Evolutionary conservation across 2,113 vertebrate species (phyloP), one percentile per base, ranked within the genome.

Genomic region (Hippocampus guttulatus): DNA sequence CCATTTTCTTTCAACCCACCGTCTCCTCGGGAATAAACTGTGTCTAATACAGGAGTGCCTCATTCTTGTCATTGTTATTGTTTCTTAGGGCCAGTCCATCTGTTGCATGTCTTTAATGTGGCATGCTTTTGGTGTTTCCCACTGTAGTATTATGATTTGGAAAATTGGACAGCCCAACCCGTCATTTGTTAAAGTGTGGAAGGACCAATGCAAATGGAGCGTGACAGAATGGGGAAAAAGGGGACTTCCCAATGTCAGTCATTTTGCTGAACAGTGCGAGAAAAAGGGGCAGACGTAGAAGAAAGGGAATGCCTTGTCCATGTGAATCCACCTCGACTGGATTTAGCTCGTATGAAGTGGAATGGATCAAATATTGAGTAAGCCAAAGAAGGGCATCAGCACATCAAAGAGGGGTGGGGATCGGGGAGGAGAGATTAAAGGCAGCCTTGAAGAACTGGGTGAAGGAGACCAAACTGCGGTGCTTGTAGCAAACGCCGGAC

Each of bases 351-450:
- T 87, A 85, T 81, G 81, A 80, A 88, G 84, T 75, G 80, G 76
- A 81, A 75, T 78, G 84, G 83, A 90, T 93, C 90, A 92, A 90
- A 92, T 91, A 91, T 90, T 89, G 88, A 90, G 85, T 80, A 85
- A 86, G 84, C 84, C 86, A 84, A 86, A 80, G 86, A 90, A 89
- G 87, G 79, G 88, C 84, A 86, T 87, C 81, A 77, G 76, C 80
- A 84, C 89, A 91, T 92, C 87, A 92, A 92, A 93, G 83, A 68
- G 78, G 81, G 79, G 86, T 54, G 52, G 82, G 33, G 33, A 5
- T 3, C 0, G 33, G 33, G 33, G 1, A 79, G 85, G 88, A 85
- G 84, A 91, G 91, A 91, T 93, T 90, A 91, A 91, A 92, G 87
- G 84, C 75, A 85, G 86, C 90, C 91, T 91, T 91, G 88, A 89